Base-by-base conservation (phyloP, 1,140 invertebrate genomes). In the Drosophila nigrodunni region DNA sequence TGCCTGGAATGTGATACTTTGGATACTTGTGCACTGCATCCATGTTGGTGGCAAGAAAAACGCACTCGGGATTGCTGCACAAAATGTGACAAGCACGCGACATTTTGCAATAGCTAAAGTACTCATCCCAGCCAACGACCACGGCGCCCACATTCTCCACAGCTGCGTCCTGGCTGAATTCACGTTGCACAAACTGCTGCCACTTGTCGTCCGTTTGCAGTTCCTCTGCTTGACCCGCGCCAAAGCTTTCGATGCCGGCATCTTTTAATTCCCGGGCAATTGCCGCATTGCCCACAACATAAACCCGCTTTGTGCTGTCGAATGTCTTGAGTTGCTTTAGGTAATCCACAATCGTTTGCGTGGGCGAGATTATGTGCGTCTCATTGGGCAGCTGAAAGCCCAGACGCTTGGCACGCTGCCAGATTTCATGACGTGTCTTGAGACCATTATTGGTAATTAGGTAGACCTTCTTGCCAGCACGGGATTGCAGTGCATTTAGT, bases 361-460 rank as follows among this genome's bases (percentile, higher is more conserved):
- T 94, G 11, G 98, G 97, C 69, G 96, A 96, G 9, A 98, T 93
- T 68, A 99, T 96, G 91, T 98, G 96, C 61, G 96, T 95, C 93
- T 95, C 95, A 92, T 95, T 93, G 35, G 92, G 92, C 9, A 95
- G 94, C 71, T 95, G 93, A 92, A 97, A 98, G 34, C 96, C 96
- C 50, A 98, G 89, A 43, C 94, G 93, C 69, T 94, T 93, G 57
- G 96, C 96, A 93, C 98, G 98, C n/a, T 94, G 89, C 18, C 95
- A 94, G 92, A 97, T 96, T 77, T 98, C 95, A 54, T 95, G 94
- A 68, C 97, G 94, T 1, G 96, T 96, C 93, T 97, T 98, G 10
- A 96, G 97, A n/a, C 97, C 97, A 93, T 99, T 99, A 92, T 99
- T 99, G 2, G 98, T 99, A 0, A 99, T 95, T 92, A 96, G 98